These are phyloP conservation scores for Sebastes nivosus DNA, from an alignment of 2,797 vertebrate species.

Conservation along the genomic window DNA sequence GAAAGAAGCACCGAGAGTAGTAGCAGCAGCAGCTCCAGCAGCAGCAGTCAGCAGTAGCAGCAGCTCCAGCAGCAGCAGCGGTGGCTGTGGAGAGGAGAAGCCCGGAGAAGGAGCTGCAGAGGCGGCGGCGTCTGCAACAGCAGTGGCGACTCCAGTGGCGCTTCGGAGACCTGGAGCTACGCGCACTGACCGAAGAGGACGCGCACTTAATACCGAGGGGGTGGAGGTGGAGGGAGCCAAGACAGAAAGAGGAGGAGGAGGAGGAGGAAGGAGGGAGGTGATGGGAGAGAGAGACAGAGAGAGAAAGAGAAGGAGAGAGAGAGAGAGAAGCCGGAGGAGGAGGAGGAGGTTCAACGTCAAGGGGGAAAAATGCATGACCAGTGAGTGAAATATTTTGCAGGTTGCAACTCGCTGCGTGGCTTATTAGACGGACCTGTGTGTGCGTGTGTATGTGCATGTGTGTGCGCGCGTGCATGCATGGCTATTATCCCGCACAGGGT, in stretches of 20 bases:
- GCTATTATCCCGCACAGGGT: constrained; percentile 20
- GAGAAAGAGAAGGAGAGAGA: constrained; percentile 34
- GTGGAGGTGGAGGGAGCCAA: constrained; percentile 50
- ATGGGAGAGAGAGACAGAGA: constrained; percentile 52
- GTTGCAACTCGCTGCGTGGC: constrained; percentile 77
- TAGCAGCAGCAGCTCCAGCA: constrained; percentile 11
- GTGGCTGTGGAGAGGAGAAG: background rate
- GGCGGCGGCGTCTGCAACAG: background rate
- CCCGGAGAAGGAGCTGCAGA: background rate
- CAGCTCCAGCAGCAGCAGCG: background rate
- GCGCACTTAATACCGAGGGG: constrained; percentile 71
- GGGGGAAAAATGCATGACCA: constrained; percentile 80
- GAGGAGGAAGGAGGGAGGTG: constrained; percentile 52
- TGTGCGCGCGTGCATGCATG: background rate
- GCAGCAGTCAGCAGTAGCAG: background rate
- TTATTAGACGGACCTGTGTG: constrained; percentile 53
- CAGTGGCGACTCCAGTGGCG: constrained; percentile 25
- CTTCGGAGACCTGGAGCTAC: constrained; percentile 60
- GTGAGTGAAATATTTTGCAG: constrained; percentile 83
- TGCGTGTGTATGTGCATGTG: background rate
- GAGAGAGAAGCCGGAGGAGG: constrained; percentile 51
- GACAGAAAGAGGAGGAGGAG: constrained; percentile 14
- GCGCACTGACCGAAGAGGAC: constrained; percentile 72
- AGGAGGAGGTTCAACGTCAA: constrained; percentile 78
- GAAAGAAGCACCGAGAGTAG: background rate